Conservation (phyloP, 2,888 invertebrate species). For the Linyphia triangularis region DNA sequence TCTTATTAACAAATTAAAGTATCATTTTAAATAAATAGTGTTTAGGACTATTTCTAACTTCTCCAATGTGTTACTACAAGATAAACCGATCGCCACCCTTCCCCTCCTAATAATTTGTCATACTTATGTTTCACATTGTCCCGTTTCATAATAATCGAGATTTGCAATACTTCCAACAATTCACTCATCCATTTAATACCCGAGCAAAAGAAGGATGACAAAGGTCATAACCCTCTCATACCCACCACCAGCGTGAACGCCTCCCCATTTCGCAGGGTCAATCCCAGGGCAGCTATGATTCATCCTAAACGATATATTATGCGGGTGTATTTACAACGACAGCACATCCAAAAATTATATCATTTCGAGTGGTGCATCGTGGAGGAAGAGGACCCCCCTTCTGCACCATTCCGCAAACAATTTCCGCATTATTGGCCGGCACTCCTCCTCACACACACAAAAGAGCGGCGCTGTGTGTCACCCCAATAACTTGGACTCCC, state of each 20-base stretch:
- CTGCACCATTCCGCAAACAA: conserved; percentile 26
- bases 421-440: conserved; percentile 57
- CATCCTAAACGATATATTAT: not conserved
- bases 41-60: too few species aligned
- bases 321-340: not conserved
- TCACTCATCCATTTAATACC: not conserved
- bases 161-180: not conserved
- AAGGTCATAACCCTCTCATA: not conserved
- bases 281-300: not conserved
- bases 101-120: not conserved
- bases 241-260: not conserved
- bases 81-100: too few species aligned
- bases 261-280: not conserved
- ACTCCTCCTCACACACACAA: conserved; percentile 32
- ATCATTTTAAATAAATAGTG: too few species aligned
- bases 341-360: not conserved
- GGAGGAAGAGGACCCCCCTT: not conserved
- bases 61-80: too few species aligned
- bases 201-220: not conserved
- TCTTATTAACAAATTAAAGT: too few species aligned
- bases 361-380: not conserved
- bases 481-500: conserved; percentile 27
- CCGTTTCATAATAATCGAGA: too few species aligned
- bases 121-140: too few species aligned
- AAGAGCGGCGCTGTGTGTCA: conserved; percentile 51